These are phyloP conservation scores for Polydrusus cervinus DNA, from an alignment of 2,888 invertebrate genomes.

Conservation along the genomic window DNA sequence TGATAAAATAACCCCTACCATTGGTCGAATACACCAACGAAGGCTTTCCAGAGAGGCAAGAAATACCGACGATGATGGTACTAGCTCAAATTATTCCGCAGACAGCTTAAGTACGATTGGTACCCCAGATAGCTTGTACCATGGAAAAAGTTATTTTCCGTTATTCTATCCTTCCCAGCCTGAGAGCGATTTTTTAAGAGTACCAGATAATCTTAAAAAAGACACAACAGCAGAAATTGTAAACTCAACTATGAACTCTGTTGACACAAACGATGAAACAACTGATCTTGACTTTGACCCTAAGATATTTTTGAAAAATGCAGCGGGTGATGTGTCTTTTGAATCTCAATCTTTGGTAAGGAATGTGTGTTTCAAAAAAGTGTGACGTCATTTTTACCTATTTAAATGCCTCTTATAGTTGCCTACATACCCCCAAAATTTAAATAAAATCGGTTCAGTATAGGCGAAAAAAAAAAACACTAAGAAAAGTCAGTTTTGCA, in stretches of 20 bases:
- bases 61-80: constrained; percentile 40
- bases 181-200: constrained; percentile 40
- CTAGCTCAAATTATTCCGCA: constrained; percentile 47
- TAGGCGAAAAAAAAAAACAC: too few relatives aligned
- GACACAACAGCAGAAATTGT: constrained; percentile 50
- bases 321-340: constrained; percentile 51
- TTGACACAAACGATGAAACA: constrained; percentile 28
- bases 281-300: constrained; percentile 55
- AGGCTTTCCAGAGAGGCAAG: constrained; percentile 52
- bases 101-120: constrained; percentile 37
- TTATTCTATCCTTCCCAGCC: constrained; percentile 37
- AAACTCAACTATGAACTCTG: constrained; percentile 44
- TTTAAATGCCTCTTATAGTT: too few relatives aligned
- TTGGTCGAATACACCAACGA: constrained; percentile 55
- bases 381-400: too few relatives aligned
- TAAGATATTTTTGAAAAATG: constrained; percentile 55
- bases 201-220: constrained; percentile 45
- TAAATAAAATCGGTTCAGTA: too few relatives aligned
- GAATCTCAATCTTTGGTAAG: constrained; percentile 36
- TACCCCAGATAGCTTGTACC: constrained; percentile 43
- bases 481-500: too few relatives aligned
- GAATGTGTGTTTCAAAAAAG: too few relatives aligned
- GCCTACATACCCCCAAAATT: too few relatives aligned
- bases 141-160: constrained; percentile 48
- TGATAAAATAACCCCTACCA: constrained; percentile 54